Evolutionary conservation across 2,113 vertebrate species (phyloP), one percentile per base, ranked within the genome.

Genomic region (Pipa parva): DNA sequence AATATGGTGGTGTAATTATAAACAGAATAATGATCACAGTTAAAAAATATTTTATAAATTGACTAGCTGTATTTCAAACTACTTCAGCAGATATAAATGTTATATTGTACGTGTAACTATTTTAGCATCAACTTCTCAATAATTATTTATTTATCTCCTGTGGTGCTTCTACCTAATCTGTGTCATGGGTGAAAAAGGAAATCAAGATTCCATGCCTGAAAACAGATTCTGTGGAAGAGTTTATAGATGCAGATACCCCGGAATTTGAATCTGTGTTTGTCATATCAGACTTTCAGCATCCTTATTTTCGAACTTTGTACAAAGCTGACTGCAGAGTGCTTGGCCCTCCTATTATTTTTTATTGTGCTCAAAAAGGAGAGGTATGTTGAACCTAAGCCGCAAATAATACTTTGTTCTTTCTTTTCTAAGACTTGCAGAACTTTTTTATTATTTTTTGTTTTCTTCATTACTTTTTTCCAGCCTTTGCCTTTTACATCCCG

Each of bases 181-280:
- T 42, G 17, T 42, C 1, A 18, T 42, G 13, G 13, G 39, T n/a
- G 17, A 62, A 75, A 25, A 81, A 99, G 97, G 92, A 95, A 75
- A 94, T 98, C 78, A 91, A 91, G 77, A 73, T 78, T 13, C 88
- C 92, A 0, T 92, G 80, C 72, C 71, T 94, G 63, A 90, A 82
- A 77, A 92, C 90, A 1, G 82, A 94, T 51, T 84, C 81, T 0
- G 61, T 93, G 67, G 80, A 92, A 81, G 90, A 93, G 67, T 91
- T 93, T 63, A 87, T 77, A 25, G 88, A 91, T 17, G 86, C 83
- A 7, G 93, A 96, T 54, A 91, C 88, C 68, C 76, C 90, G 0
- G 93, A 97, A 37, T 93, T 90, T 74, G 97, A 97, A 85, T 93
- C 87, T 0, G 63, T 98, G 59, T 98, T 96, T 0, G 76, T 99